phyloP scores from a whole-genome alignment of 2,888 invertebrate genomes.

The Drosophila subsilvestris region DNA sequence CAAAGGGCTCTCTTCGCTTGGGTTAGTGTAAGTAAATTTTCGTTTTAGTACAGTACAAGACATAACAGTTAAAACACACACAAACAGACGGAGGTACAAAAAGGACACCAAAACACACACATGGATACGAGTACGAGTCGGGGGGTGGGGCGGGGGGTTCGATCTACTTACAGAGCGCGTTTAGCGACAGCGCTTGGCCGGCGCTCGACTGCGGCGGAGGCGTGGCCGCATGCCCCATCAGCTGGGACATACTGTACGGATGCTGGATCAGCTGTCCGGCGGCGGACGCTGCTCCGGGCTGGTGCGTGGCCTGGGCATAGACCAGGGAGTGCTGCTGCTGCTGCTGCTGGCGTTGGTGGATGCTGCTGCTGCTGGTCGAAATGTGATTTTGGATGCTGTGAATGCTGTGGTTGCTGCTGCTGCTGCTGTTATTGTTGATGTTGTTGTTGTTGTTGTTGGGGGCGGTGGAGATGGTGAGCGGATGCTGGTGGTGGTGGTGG shows the following conservation, averaged over 20 bases:
- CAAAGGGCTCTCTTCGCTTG: not conserved
- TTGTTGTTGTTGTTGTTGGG: constrained; percentile 47
- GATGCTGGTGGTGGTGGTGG: constrained; percentile 10
- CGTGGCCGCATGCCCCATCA: constrained; percentile 69
- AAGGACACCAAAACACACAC: constrained; percentile 22
- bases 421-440: constrained; percentile 54
- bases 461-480: constrained; percentile 55
- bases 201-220: constrained; percentile 66
- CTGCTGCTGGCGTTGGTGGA: constrained; percentile 48
- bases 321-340: constrained; percentile 29
- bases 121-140: constrained; percentile 7
- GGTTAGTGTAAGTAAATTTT: constrained; percentile 18
- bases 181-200: constrained; percentile 77
- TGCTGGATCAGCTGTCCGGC: constrained; percentile 52
- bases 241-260: constrained; percentile 66
- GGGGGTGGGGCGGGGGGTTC: not conserved
- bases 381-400: constrained; percentile 42
- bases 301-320: constrained; percentile 23
- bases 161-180: constrained; percentile 84
- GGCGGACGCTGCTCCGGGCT: constrained; percentile 28
- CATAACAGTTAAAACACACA: constrained; percentile 25
- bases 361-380: constrained; percentile 37
- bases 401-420: constrained; percentile 54
- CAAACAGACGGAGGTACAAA: constrained; percentile 29
- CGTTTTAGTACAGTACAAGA: constrained; percentile 25